phyloP scores from a whole-genome alignment of 2,888 invertebrate species.

The Tetragonisca angustula region DNA sequence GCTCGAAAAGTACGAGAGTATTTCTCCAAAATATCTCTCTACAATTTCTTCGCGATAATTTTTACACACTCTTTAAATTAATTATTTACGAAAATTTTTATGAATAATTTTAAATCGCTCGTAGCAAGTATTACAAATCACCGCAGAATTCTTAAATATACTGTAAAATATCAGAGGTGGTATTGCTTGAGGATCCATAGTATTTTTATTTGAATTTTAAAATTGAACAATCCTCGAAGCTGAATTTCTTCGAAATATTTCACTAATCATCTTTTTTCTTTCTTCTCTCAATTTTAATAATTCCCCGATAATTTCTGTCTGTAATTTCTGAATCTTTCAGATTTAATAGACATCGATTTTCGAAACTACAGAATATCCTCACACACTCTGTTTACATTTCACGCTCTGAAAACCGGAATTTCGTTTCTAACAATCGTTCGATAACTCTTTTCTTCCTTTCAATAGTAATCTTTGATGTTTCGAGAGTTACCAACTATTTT shows the following conservation, averaged over 20 bases:
- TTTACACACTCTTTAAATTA: not conserved
- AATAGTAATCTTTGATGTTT: not conserved
- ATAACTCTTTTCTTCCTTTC: not conserved
- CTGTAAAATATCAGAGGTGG: too few relatives aligned
- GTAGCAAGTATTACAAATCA: not conserved
- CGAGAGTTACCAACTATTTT: not conserved
- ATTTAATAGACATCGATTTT: not conserved
- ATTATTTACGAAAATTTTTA: not conserved
- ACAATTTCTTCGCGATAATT: not conserved
- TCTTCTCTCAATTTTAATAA: too few relatives aligned
- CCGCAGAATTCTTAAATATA: too few relatives aligned
- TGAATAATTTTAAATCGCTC: not conserved
- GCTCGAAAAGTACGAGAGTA: not conserved
- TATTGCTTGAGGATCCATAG: too few relatives aligned
- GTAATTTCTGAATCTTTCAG: too few relatives aligned
- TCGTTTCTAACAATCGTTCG: not conserved
- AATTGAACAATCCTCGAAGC: not conserved
- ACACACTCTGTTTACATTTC: not conserved
- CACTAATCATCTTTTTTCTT: too few relatives aligned
- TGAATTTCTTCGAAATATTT: not conserved
- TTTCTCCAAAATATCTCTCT: not conserved
- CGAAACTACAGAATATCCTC: not conserved
- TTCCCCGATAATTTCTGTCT: too few relatives aligned
- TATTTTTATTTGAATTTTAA: not conserved
- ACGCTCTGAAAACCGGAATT: not conserved